phyloP scores from a whole-genome alignment of 1,140 invertebrate species.

The Atta texana region DNA sequence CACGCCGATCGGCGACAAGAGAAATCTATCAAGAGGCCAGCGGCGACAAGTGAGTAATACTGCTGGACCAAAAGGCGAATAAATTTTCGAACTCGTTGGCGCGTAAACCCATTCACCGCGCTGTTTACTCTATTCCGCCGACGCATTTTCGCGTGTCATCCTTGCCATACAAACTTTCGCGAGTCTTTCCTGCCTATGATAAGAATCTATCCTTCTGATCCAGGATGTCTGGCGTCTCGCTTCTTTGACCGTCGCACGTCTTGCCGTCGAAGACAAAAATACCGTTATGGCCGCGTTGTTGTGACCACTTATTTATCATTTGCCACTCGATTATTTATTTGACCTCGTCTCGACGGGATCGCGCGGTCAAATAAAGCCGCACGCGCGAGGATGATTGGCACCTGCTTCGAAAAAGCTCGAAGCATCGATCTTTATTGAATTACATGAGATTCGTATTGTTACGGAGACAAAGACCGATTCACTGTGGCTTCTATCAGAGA shows the following conservation, averaged over 20 bases:
- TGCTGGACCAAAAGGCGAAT: not conserved
- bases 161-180: not conserved
- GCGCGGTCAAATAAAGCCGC: no score
- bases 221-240: not conserved
- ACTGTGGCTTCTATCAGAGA: not conserved
- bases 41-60: conserved; percentile 49
- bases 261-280: not conserved
- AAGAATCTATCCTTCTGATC: not conserved
- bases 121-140: not conserved
- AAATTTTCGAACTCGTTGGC: conserved; percentile 57
- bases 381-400: not conserved
- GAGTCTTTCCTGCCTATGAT: not conserved
- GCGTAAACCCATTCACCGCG: conserved; percentile 36
- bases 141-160: not conserved
- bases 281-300: conserved; percentile 26
- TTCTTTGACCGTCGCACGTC: not conserved
- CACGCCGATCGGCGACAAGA: conserved; percentile 12
- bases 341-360: no score
- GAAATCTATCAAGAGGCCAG: not conserved
- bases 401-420: not conserved
- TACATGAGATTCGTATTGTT: not conserved
- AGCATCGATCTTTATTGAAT: not conserved
- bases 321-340: no score
- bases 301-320: not conserved
- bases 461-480: not conserved